Evolutionary conservation across 30 jellyfish, hydroid and myxozoan genomes (phyloP), one percentile per base, ranked within the genome.

Genomic region (Phacellophora camtschatica): DNA sequence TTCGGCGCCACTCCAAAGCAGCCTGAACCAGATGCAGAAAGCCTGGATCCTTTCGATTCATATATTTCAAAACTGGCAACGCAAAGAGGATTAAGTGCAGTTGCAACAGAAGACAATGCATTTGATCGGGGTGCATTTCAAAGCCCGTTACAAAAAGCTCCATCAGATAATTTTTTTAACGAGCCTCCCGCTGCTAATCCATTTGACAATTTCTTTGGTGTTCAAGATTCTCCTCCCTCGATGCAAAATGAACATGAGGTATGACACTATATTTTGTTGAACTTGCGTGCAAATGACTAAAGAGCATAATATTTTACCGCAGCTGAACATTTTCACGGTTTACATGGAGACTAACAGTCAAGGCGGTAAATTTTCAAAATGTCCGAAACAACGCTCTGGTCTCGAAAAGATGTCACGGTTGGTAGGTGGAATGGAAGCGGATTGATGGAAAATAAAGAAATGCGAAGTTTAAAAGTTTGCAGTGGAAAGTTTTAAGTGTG

Each of bases 121-220:
- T 27, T 16, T 36, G 88, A 76, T 34, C 25, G 88, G 31, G 79
- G 42, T 18, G 59, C 71, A 16, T 76, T 76, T 37, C 88, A 76
- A 30, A 76, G 88, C 45, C 88, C 88, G 27, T 10, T 76, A 9
- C 88, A 76, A 48, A 76, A 59, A 51, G 35, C 19, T 7, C 88
- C 88, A 23, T 49, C 33, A 13, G 88, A 58, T 4, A 57, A 58
- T 41, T 80, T 80, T 18, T 76, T 76, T 53, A 41, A 54, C 55
- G 6, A 34, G 22, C 51, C 54, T 5, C 8, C 87, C 5, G 41
- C 36, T 29, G 25, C 66, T 9, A 76, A 76, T 45, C 88, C 88
- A 18, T 76, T 76, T 58, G 80, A 59, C 31, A 39, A 71, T 23
- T 59, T 76, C 80, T 76, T 57, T 33, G 31, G 19, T 0, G 10